Percentiles rank a stretch among this genome's conserved stretches.
Conservation (phyloP, 2,113 vertebrate genomes). For the Coptodon bakossiorum region DNA sequence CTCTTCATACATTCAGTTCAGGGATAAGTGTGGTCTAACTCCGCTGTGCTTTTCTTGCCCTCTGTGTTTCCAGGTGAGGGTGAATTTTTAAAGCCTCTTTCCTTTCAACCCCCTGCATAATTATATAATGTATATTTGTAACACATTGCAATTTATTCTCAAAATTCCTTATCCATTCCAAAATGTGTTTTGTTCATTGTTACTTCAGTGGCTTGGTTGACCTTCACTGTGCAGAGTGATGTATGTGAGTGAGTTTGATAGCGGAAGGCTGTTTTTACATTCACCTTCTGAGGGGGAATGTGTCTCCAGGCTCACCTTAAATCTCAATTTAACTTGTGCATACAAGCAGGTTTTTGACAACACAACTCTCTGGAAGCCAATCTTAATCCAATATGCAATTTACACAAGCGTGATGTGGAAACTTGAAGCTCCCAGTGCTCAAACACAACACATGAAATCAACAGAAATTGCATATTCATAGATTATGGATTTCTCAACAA, state of each 20-base stretch:
- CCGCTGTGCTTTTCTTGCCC: not conserved
- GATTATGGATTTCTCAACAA: not conserved
- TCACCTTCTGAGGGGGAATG: not conserved
- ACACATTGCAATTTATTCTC: not conserved
- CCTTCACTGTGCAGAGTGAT: slow-evolving; percentile 7
- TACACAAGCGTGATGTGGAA: not conserved
- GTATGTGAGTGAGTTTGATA: not conserved
- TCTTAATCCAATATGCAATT: not conserved
- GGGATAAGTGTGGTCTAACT: not conserved
- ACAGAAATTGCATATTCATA: not conserved
- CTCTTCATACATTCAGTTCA: not conserved
- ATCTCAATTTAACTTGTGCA: not conserved
- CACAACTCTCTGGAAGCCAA: not conserved
- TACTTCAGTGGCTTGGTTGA: not conserved
- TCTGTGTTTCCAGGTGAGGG: not conserved
- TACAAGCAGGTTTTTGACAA: not conserved
- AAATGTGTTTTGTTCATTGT: not conserved
- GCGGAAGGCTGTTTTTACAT: not conserved
- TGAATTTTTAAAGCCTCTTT: not conserved
- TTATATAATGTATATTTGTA: not conserved
- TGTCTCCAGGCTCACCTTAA: not conserved
- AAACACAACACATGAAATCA: not conserved
- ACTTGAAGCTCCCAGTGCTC: not conserved
- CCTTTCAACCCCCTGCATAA: not conserved
- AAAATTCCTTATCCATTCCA: not conserved